A percentile compares a stretch with the other conserved stretches of the same genome.
Evolutionary conservation across 2,888 invertebrate genomes (phyloP).

Genomic region (Pyralis farinalis): DNA sequence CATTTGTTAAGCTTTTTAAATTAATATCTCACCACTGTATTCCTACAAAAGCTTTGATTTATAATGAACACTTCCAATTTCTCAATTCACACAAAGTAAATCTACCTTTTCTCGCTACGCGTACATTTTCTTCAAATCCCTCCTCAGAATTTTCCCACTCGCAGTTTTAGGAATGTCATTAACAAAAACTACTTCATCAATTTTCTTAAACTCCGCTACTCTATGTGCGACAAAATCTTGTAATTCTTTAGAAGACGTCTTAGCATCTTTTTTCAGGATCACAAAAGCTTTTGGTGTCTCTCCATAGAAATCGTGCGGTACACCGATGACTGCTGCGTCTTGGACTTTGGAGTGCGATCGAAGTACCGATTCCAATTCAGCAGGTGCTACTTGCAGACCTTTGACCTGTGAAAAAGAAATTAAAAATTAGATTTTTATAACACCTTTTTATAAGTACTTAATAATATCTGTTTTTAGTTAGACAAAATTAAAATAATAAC

Average conservation of each 20-base stretch:
- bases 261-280: constrained; percentile 75
- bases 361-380: constrained; percentile 90
- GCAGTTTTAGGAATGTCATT: constrained; percentile 87
- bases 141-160: constrained; percentile 90
- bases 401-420: constrained; percentile 71
- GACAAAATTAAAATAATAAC: too few relatives aligned
- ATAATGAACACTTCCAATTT: too few relatives aligned
- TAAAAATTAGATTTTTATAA: too few relatives aligned
- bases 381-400: constrained; percentile 92
- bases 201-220: constrained; percentile 89
- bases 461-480: too few relatives aligned
- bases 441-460: too few relatives aligned
- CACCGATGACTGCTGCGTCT: constrained; percentile 93
- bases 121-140: constrained; percentile 80
- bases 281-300: constrained; percentile 91
- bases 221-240: constrained; percentile 83
- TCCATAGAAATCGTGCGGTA: constrained; percentile 86
- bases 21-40: too few relatives aligned
- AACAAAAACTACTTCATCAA: constrained; percentile 84
- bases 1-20: too few relatives aligned
- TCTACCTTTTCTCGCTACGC: too few relatives aligned
- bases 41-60: too few relatives aligned
- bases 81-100: too few relatives aligned
- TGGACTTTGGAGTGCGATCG: constrained; percentile 87
- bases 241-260: constrained; percentile 64